Evolutionary conservation across 2,888 invertebrate genomes (phyloP).

Genomic region (Sarcophaga caerulescens): DNA sequence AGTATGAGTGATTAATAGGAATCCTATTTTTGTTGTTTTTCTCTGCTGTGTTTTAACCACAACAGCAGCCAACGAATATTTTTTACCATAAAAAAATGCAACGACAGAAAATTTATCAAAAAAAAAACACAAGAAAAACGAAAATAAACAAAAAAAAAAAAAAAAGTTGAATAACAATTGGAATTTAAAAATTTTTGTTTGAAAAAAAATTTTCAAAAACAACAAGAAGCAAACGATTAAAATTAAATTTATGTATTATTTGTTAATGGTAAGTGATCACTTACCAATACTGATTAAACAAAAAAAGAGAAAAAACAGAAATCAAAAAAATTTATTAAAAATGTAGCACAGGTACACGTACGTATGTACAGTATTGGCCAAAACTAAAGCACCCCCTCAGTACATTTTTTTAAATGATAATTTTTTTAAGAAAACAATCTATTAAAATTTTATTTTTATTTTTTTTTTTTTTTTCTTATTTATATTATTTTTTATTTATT

Average conservation of each 20-base stretch:
- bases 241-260: constrained; percentile 21
- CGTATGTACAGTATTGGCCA: background rate
- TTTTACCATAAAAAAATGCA: background rate
- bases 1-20: constrained; percentile 53
- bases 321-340: constrained; percentile 1
- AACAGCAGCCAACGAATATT: constrained; percentile 24
- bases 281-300: constrained; percentile 20
- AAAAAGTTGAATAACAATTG: constrained; percentile 12
- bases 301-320: background rate
- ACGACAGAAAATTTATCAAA: background rate
- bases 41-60: constrained; percentile 21
- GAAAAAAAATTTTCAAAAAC: background rate
- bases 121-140: too few relatives aligned
- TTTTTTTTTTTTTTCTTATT: too few relatives aligned
- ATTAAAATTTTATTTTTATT: too few relatives aligned
- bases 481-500: too few relatives aligned
- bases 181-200: background rate
- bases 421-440: too few relatives aligned
- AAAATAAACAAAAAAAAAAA: background rate
- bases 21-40: constrained; percentile 23
- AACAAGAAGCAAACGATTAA: constrained; percentile 27
- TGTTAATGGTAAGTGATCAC: constrained; percentile 50
- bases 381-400: too few relatives aligned
- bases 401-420: too few relatives aligned
- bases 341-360: constrained; percentile 30